A percentile compares a stretch with the other conserved stretches of the same genome.
These are phyloP conservation scores for Dryobotodes eremita DNA, from an alignment of 2,888 invertebrate genomes.

Conservation along the genomic window DNA sequence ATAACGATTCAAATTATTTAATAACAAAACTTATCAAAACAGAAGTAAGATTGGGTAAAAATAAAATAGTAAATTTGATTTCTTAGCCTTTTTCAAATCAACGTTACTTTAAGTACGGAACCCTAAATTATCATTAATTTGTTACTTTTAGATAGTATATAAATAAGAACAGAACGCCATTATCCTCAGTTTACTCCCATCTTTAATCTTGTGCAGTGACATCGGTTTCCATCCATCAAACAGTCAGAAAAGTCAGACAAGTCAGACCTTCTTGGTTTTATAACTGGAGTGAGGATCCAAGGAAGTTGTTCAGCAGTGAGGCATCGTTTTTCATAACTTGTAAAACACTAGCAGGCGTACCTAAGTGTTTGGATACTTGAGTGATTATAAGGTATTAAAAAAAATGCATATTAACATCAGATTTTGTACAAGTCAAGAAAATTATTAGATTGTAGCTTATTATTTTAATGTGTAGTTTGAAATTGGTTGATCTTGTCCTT, in stretches of 20 bases:
- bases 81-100: not conserved
- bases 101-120: not conserved
- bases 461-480: not conserved
- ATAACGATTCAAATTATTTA: not conserved
- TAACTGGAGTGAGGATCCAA: not conserved
- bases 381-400: not conserved
- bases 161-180: not conserved
- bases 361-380: not conserved
- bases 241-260: not conserved
- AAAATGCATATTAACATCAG: not conserved
- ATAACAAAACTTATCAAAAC: not conserved
- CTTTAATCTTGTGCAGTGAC: no score
- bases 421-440: not conserved
- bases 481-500: not conserved
- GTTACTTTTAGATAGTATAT: not conserved
- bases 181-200: not conserved
- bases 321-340: not conserved
- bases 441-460: not conserved
- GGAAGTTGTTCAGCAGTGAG: not conserved
- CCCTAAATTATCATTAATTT: slow-evolving; percentile 9
- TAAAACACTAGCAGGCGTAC: not conserved
- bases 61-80: not conserved
- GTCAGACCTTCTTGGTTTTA: not conserved
- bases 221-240: no score
- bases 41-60: not conserved